Base-by-base conservation (phyloP, 2,113 vertebrate genomes). In the Fregetta grallaria region DNA sequence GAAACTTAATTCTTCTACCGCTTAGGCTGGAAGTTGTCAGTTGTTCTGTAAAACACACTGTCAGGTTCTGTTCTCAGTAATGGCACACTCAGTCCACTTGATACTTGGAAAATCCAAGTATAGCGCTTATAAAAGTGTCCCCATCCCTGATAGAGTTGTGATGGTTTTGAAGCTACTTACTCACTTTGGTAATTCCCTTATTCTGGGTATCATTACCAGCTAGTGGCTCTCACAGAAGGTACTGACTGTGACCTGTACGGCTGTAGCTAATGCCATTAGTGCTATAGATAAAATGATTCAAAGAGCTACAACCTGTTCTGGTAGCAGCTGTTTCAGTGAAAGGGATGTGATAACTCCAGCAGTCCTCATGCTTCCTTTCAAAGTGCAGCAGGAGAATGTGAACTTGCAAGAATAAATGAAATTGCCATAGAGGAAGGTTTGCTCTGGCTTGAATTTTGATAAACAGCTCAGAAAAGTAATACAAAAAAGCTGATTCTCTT, bases 401-500 rank as follows among this genome's bases (percentile, higher is more conserved):
- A 73, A n/a, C 56, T 77, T 81, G 63, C 53, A 94, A 93, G 72
- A 90, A 85, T 81, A 84, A 83, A 65, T n/a, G 6, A 62, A 81
- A 81, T 89, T 44, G 45, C 65, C 47, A 6, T 14, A 52, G 80
- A 89, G 45, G 36, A 91, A 91, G 7, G 6, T 88, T 84, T 85
- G 25, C 13, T 65, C 42, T 86, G 80, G 85, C 59, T 91, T 75
- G 52, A 66, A 90, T 96, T 82, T 77, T 72, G 30, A 88, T 61
- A 42, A 65, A 70, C 32, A 74, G 63, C 8, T 93, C 52, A 70
- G 76, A 93, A 88, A 45, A 83, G 22, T 26, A 79, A 75, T 44
- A 83, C 14, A 52, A 70, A 82, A 47, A 86, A 96, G 11, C 29
- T 82, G 61, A 49, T 94, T 91, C 61, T 89, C 91, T 88, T 96